These are phyloP conservation scores for Heterodera schachtii DNA, from an alignment of 1,140 invertebrate genomes.

Conservation along the genomic window DNA sequence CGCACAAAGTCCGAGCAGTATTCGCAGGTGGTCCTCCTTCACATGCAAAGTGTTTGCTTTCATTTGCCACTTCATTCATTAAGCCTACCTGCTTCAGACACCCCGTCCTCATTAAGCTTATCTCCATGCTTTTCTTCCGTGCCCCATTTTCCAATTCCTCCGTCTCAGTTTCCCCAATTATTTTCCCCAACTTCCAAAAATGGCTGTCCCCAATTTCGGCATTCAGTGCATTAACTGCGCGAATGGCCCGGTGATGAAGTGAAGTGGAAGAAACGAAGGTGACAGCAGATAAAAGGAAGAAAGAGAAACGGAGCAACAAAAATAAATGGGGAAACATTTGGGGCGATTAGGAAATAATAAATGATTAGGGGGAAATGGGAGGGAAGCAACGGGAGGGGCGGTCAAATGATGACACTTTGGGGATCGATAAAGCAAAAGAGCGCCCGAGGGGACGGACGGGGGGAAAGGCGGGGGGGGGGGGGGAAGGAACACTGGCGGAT, in stretches of 20 bases:
- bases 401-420: background rate
- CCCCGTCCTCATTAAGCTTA: background rate
- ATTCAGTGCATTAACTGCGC: background rate
- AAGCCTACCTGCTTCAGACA: background rate
- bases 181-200: conserved; percentile 1
- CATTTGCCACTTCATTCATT: too few species aligned
- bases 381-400: background rate
- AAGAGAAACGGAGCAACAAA: background rate
- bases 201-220: background rate
- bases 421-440: background rate
- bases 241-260: background rate
- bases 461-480: too few species aligned
- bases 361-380: background rate
- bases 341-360: background rate
- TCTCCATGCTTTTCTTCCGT: background rate
- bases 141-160: background rate
- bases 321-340: background rate
- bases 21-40: background rate
- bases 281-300: background rate
- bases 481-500: background rate
- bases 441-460: too few species aligned
- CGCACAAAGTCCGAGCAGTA: conserved; percentile 1
- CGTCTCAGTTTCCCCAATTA: background rate
- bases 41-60: background rate
- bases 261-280: too few species aligned